Evolutionary conservation across 2,888 invertebrate species (phyloP), one percentile per base, ranked within the genome.

Genomic region (Hesperia comma): DNA sequence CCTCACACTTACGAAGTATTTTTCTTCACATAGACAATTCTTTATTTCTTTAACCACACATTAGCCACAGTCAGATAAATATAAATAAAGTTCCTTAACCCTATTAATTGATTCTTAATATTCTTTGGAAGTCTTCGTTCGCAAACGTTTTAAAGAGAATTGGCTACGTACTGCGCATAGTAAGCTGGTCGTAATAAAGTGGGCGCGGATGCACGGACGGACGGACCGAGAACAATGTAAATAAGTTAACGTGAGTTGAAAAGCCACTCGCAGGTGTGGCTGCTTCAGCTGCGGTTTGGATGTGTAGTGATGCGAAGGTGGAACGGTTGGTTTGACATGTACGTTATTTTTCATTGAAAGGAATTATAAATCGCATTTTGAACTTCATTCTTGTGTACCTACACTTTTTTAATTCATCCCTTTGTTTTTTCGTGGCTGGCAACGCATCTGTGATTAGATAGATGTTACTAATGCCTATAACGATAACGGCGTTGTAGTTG

Each of bases 101-200:
- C 19, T 26, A n/a, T 17, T 64, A 64, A 64, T 58, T 58, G 53
- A 41, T 53, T 53, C 32, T 64, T 53, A 58, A 64, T 57, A 64
- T 64, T 64, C 64, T 37, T 26, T 51, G 51, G 32, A 41, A 51
- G 58, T 32, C n/a, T 58, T 32, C 6, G 15, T 17, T 21, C 14
- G 41, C 64, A 58, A 64, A 64, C 64, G 26, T 41, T 64, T 64
- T 64, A 64, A 58, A 53, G 64, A 46, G 58, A 64, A 64, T 64
- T 41, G 58, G 51, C 58, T 53, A 64, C 64, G 64, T 53, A 58
- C 12, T 15, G 53, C 53, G 64, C 53, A 64, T 64, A 58, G 41
- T 40, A 62, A 53, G 46, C 37, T 53, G 8, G 17, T 26, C n/a
- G 56, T 46, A 33, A 56, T 63, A 62, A 55, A 37, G 63, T 63